A percentile compares a stretch with the other conserved stretches of the same genome.
Evolutionary conservation across 2,888 invertebrate genomes (phyloP).

Genomic region (Pecten maximus): DNA sequence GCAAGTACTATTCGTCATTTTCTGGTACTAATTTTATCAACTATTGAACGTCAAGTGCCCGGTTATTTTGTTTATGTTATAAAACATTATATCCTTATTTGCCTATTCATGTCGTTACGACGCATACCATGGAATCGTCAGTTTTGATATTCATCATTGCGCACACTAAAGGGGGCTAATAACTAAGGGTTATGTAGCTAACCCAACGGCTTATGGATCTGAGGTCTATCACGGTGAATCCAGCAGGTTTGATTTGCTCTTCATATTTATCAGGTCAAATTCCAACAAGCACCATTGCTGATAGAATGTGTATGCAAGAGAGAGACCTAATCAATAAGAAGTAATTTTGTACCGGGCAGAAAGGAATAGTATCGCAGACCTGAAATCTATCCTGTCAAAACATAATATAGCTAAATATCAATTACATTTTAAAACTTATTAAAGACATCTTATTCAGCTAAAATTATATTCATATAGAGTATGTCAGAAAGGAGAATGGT

Average conservation of each 20-base stretch:
- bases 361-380: background rate
- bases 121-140: background rate
- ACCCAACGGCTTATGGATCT: background rate
- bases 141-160: background rate
- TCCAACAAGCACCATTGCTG: background rate
- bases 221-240: background rate
- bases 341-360: background rate
- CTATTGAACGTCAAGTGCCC: no score
- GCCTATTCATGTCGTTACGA: background rate
- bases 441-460: background rate
- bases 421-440: background rate
- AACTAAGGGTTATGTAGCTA: background rate
- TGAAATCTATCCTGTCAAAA: background rate
- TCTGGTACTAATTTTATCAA: no score
- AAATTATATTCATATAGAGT: background rate
- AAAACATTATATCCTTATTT: background rate
- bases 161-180: background rate
- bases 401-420: background rate
- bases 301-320: background rate
- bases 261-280: constrained; percentile 10
- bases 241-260: background rate
- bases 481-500: background rate
- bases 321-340: constrained; percentile 6
- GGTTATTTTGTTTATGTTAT: no score
- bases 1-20: no score